Evolutionary conservation across 1,140 invertebrate genomes (phyloP), one percentile per base, ranked within the genome.

Genomic region (Heliconius congener): DNA sequence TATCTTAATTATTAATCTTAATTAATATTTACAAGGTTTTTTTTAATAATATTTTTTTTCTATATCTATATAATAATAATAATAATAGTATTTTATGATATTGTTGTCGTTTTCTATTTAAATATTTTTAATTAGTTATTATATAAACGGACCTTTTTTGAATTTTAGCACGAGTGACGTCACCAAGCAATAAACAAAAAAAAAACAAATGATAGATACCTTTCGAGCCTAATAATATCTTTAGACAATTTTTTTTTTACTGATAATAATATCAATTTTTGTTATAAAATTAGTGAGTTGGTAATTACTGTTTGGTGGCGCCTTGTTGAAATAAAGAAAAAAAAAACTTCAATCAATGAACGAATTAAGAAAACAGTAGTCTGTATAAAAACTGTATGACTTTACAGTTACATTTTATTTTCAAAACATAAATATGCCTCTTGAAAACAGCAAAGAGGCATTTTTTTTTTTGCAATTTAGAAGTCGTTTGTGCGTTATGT

Each of bases 41-140:
- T n/a, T 57, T 23, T 23, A 57, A 37, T 57, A 52, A 19, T 52
- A 52, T 19, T 19, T 30, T 6, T 50, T 52, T 52, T 52, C 50
- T 52, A 52, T 52, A 52, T 52, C 50, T 52, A 52, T 52, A 16
- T 46, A 46, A 46, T 46, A 46, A 46, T 46, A 46, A 46, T 55
- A 57, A 57, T 57, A n/a, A 9, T 57, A 57, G 50, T 57, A 57
- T 57, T 57, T 57, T 23, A 57, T 57, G 55, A 57, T 57, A 57
- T 57, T 19, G 50, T 52, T 52, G 42, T 46, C 42, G 13, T 19
- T 4, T 19, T 52, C 50, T 52, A 52, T 52, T 52, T 57, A 57
- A 9, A 57, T 23, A 57, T 52, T 9, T 52, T 52, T 52, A 52
- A 19, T 18, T 52, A 52, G 18, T 52, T 18, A 19, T 19, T 4